These are phyloP conservation scores for Chanos chanos DNA, from an alignment of 2,797 vertebrate species.

Conservation along the genomic window DNA sequence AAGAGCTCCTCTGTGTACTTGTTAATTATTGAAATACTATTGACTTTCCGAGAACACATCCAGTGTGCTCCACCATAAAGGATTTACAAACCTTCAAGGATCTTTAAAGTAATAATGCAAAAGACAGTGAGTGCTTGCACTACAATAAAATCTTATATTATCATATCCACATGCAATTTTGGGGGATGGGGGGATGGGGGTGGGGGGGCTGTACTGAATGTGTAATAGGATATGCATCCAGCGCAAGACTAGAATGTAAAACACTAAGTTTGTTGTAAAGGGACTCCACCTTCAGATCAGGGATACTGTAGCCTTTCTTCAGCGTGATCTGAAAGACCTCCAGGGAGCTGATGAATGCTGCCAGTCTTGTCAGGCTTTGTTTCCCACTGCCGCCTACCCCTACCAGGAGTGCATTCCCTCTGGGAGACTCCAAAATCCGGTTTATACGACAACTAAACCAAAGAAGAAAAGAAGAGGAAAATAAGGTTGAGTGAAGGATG, in stretches of 20 bases:
- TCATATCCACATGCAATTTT: not conserved
- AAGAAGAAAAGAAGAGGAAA: conserved; percentile 28
- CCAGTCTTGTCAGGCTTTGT: conserved; percentile 91
- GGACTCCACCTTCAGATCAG: conserved; percentile 84
- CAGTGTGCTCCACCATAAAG: not conserved
- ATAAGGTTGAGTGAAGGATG: too few species aligned
- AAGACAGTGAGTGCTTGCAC: not conserved
- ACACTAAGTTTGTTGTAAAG: not conserved
- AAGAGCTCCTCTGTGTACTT: conserved; percentile 12
- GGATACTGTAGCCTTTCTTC: conserved; percentile 82
- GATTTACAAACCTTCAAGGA: conserved; percentile 3
- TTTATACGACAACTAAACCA: conserved; percentile 85
- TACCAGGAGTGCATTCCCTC: conserved; percentile 86
- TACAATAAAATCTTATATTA: not conserved
- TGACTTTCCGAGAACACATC: not conserved
- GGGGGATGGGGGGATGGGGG: not conserved
- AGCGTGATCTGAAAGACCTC: conserved; percentile 93
- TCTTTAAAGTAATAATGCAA: not conserved
- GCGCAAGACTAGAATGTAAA: too few species aligned
- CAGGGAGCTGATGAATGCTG: conserved; percentile 89
- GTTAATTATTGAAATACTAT: conserved; percentile 23
- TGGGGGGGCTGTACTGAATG: not conserved
- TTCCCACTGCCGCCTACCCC: conserved; percentile 94
- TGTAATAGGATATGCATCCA: too few species aligned
- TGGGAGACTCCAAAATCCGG: conserved; percentile 87